These are phyloP conservation scores for Biston stratarius DNA, from an alignment of 2,888 invertebrate genomes.

Conservation along the genomic window DNA sequence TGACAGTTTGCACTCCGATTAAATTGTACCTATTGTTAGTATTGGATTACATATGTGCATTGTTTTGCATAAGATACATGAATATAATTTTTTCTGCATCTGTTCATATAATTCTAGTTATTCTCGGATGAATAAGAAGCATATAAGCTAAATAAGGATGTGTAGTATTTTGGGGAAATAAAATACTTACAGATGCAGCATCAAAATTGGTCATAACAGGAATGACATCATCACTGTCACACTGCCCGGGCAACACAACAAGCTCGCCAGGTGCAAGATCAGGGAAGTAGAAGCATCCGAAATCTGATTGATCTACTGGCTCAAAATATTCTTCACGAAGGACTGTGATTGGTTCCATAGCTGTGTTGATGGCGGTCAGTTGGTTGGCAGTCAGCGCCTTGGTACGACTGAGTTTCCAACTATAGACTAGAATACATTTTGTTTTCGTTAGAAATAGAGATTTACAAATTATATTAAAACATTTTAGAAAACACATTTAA, in stretches of 20 bases:
- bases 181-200: conserved; percentile 56
- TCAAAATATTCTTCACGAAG: conserved; percentile 66
- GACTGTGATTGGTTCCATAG: conserved; percentile 56
- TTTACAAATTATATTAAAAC: too few species aligned
- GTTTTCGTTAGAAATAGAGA: not conserved
- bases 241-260: conserved; percentile 67
- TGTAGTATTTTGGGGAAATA: not conserved
- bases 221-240: conserved; percentile 61
- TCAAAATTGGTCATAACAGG: conserved; percentile 63
- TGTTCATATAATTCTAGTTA: too few species aligned
- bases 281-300: conserved; percentile 71
- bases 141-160: too few species aligned
- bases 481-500: too few species aligned
- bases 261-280: conserved; percentile 61
- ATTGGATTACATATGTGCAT: too few species aligned
- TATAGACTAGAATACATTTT: conserved; percentile 61
- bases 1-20: too few species aligned
- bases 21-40: too few species aligned
- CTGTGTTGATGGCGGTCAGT: conserved; percentile 54
- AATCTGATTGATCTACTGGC: conserved; percentile 61
- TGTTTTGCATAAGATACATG: too few species aligned
- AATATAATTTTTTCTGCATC: too few species aligned
- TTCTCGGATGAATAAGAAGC: too few species aligned
- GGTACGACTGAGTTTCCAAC: conserved; percentile 75
- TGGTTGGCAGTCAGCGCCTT: conserved; percentile 51